Evolutionary conservation across 92 coral and sea anemone genomes (phyloP).

Genomic region (Bergia puertoricense): DNA sequence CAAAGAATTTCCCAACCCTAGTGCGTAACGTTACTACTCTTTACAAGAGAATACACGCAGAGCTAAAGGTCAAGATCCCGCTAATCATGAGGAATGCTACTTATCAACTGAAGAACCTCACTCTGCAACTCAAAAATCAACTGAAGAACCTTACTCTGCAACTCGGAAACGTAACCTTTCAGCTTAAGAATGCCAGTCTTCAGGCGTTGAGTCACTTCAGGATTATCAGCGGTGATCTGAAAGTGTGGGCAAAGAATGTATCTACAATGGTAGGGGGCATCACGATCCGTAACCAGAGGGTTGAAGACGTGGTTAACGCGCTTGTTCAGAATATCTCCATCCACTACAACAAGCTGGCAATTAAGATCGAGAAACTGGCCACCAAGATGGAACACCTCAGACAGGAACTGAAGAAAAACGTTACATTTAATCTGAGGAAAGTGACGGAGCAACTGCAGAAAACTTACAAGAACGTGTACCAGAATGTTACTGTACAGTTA

Average conservation of each 20-base stretch:
- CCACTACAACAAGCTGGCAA: constrained; percentile 58
- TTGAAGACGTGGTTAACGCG: constrained; percentile 47
- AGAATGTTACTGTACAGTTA: constrained; percentile 41
- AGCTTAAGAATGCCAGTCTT: constrained; percentile 64
- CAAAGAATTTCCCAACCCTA: constrained; percentile 49
- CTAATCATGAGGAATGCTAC: constrained; percentile 38
- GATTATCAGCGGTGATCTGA: constrained; percentile 72
- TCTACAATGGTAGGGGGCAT: constrained; percentile 66
- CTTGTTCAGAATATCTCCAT: constrained; percentile 65
- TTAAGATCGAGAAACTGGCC: constrained; percentile 50
- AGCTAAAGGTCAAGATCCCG: constrained; percentile 25
- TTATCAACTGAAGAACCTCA: constrained; percentile 49
- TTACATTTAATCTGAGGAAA: constrained; percentile 21
- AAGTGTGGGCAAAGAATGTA: constrained; percentile 72
- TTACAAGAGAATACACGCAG: constrained; percentile 58
- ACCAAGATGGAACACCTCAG: constrained; percentile 53
- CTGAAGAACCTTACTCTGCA: constrained; percentile 61
- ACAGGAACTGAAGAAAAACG: constrained; percentile 59
- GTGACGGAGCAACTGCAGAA: constrained; percentile 46
- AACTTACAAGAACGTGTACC: constrained; percentile 50
- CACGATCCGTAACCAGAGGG: constrained; percentile 61
- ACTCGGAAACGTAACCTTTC: constrained; percentile 59
- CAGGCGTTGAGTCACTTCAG: constrained; percentile 14
- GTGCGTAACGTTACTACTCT: constrained; percentile 61
- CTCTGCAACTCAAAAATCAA: constrained; percentile 54